Percentiles rank a stretch among this genome's conserved stretches.
phyloP scores from a whole-genome alignment of 2,888 invertebrate species.

The Drosophila cracens region DNA sequence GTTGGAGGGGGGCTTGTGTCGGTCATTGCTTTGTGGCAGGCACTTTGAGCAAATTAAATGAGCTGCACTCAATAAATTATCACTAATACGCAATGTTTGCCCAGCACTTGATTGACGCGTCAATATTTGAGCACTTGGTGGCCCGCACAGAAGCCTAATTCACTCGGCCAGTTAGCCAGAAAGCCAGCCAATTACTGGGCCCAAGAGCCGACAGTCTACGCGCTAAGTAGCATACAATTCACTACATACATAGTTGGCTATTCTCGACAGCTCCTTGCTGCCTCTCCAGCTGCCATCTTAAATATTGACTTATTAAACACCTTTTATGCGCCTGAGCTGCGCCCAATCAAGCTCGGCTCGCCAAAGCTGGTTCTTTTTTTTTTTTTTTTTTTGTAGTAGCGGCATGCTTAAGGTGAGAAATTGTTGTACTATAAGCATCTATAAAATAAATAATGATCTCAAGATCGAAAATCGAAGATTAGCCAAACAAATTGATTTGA shows the following conservation, averaged over 20 bases:
- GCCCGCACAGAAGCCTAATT: slow-evolving; percentile 50
- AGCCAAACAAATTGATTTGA: background rate
- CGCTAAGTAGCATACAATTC: slow-evolving; percentile 3
- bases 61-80: slow-evolving; percentile 77
- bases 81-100: slow-evolving; percentile 75
- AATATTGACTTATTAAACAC: slow-evolving; percentile 64
- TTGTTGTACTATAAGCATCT: background rate
- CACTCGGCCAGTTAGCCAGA: background rate
- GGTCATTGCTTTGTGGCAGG: slow-evolving; percentile 33
- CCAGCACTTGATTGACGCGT: slow-evolving; percentile 70
- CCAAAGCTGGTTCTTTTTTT: background rate
- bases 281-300: slow-evolving; percentile 2
- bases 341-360: slow-evolving; percentile 54
- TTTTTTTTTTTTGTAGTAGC: too few species aligned
- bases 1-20: slow-evolving; percentile 11
- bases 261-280: slow-evolving; percentile 28
- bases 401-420: background rate
- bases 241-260: slow-evolving; percentile 4
- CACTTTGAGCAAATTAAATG: slow-evolving; percentile 55
- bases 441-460: background rate
- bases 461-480: background rate
- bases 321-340: slow-evolving; percentile 48
- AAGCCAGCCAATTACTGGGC: slow-evolving; percentile 1
- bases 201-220: slow-evolving; percentile 14
- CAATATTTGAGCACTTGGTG: slow-evolving; percentile 76